phyloP scores from a whole-genome alignment of 2,888 invertebrate genomes.

The Cryptocephalus moraei region DNA sequence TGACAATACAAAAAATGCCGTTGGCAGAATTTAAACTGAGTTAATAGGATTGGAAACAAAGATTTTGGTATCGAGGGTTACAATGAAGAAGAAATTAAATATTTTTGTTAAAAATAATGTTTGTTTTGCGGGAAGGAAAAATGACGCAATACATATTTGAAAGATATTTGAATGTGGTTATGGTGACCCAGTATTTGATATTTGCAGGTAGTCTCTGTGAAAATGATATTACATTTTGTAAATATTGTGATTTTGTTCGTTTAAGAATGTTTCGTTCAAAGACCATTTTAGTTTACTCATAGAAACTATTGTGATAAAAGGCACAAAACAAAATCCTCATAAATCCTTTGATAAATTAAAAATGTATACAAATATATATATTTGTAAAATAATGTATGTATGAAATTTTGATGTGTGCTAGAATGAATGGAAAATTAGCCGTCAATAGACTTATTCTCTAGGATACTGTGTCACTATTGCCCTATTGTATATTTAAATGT shows the following conservation, averaged over 20 bases:
- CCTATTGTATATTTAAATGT: conserved; percentile 2
- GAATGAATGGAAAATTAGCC: conserved; percentile 8
- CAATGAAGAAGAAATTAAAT: conserved; percentile 1
- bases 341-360: conserved; percentile 1
- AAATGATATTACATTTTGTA: conserved; percentile 14
- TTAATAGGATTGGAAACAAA: conserved; percentile 2
- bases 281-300: conserved; percentile 6
- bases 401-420: conserved; percentile 6
- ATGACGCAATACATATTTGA: not conserved
- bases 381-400: conserved; percentile 8
- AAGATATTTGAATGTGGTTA: conserved; percentile 17
- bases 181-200: conserved; percentile 19
- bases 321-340: conserved; percentile 7
- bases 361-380: conserved; percentile 11
- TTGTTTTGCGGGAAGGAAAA: not conserved
- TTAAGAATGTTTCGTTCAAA: conserved; percentile 6
- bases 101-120: not conserved
- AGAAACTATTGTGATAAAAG: conserved; percentile 11
- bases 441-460: conserved; percentile 2
- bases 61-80: not conserved
- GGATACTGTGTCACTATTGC: conserved; percentile 19
- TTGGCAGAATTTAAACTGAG: conserved; percentile 11
- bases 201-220: conserved; percentile 3
- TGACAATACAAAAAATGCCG: conserved; percentile 26
- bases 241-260: conserved; percentile 9